These are phyloP conservation scores for Orussus abietinus DNA, from an alignment of 1,140 invertebrate genomes.

Conservation along the genomic window DNA sequence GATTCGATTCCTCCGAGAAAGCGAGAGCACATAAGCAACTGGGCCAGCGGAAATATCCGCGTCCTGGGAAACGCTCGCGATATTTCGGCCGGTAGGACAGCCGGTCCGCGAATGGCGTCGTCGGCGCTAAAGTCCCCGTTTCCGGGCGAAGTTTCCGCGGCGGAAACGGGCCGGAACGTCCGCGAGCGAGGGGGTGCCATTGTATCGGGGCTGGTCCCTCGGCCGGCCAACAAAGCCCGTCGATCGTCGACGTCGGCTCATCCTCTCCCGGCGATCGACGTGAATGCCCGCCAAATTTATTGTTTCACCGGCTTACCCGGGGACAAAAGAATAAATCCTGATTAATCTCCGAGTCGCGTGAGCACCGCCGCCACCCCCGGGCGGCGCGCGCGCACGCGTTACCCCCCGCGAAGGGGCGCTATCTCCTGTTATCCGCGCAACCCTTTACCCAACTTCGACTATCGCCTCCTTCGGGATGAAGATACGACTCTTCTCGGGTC, in stretches of 20 bases:
- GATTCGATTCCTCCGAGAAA: no score
- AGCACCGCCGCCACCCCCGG: no score
- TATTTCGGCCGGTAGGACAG: no score
- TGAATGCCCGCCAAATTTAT: conserved; percentile 50
- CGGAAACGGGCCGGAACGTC: conserved; percentile 44
- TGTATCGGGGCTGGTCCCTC: conserved; percentile 41
- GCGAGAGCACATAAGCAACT: no score
- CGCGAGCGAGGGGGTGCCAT: conserved; percentile 35
- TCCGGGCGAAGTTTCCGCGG: conserved; percentile 41
- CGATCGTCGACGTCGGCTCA: conserved; percentile 44
- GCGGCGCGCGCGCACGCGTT: no score
- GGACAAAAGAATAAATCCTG: conserved; percentile 52
- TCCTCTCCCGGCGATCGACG: conserved; percentile 36
- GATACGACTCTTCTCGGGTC: no score
- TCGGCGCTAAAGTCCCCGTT: conserved; percentile 45
- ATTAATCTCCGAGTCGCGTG: conserved; percentile 50
- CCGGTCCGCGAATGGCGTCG: conserved; percentile 24
- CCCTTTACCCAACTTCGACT: no score
- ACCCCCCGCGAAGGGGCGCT: no score
- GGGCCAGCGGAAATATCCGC: no score
- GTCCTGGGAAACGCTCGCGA: no score
- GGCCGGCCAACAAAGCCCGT: conserved; percentile 40
- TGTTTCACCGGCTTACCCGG: conserved; percentile 48
- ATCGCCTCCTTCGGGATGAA: no score
- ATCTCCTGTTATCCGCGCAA: no score